Evolutionary conservation across 35 echinoderm and acorn worm species (phyloP).

Genomic region (Patiria miniata): DNA sequence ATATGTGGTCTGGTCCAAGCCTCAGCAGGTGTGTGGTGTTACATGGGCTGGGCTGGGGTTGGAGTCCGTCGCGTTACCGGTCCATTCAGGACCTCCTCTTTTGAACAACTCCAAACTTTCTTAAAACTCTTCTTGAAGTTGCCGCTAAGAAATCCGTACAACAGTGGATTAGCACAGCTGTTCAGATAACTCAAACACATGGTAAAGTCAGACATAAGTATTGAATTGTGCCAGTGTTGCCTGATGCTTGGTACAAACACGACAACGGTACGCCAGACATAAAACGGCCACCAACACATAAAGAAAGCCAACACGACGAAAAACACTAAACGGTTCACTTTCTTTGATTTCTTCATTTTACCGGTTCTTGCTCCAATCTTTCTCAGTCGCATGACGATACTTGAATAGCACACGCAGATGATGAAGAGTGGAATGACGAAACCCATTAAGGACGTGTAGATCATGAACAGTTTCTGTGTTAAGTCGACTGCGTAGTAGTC

Average conservation of each 20-base stretch:
- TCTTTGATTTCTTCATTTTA: constrained; percentile 60
- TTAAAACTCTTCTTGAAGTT: constrained; percentile 84
- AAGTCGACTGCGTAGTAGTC: neutral
- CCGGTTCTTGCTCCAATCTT: constrained; percentile 52
- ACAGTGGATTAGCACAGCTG: constrained; percentile 71
- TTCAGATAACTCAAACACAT: constrained; percentile 68
- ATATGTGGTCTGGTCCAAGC: no score
- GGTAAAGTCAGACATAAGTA: constrained; percentile 37
- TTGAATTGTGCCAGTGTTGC: neutral
- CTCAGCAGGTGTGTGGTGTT: neutral
- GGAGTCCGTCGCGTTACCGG: neutral
- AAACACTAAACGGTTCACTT: constrained; percentile 64
- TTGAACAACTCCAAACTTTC: constrained; percentile 55
- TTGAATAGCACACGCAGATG: constrained; percentile 52
- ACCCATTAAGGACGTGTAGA: constrained; percentile 57
- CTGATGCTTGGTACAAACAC: constrained; percentile 3
- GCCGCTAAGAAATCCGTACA: constrained; percentile 74
- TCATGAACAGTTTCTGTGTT: constrained; percentile 42
- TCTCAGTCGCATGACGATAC: constrained; percentile 44
- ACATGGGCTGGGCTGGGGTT: constrained; percentile 1
- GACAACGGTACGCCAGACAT: constrained; percentile 34
- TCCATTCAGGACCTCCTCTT: neutral
- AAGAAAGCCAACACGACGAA: constrained; percentile 62
- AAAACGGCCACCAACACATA: constrained; percentile 75
- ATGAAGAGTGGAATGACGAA: constrained; percentile 61